Evolutionary conservation across 2,888 invertebrate species (phyloP), one percentile per base, ranked within the genome.

Genomic region (Mesodorylaimus sp.): DNA sequence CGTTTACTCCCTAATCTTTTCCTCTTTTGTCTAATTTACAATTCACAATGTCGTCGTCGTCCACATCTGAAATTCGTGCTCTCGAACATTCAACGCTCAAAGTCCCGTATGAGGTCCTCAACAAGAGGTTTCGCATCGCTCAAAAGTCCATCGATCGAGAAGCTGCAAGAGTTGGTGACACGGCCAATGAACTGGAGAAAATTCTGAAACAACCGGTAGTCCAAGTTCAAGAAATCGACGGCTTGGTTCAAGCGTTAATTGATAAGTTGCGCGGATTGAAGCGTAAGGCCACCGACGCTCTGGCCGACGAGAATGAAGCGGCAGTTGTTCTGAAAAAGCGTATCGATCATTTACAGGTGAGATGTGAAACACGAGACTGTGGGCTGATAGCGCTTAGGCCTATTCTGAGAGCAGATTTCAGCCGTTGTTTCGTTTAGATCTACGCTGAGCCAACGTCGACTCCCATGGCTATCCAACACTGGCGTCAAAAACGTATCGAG

Each of bases 21-120:
- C 36, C 13, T 36, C 36, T 36, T n/a, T 13, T n/a, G 13, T 13
- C n/a, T 13, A 36, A 13, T 36, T 36, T 36, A 36, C 36, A 36
- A 36, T 13, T 36, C n/a, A 36, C 36, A 13, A 13, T 36, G 36
- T 13, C n/a, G 7, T 42, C 7, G 7, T 23, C 7, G 7, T 42
- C 7, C 7, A 13, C 42, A 42, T 81, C 85, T 67, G 89, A 91
- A 73, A 75, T 91, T 54, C 88, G 84, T 70, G 83, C 86, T 56
- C 73, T 93, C 66, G 95, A 95, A 70, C 89, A 93, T 73, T 83
- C 89, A 47, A 89, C 91, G 26, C 75, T 93, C 57, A 91, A 91
- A 78, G 89, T 95, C 56, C 95, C 95, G 1, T 97, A 95, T 65
- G 97, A 97, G 71, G 78, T 95, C 45, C 74, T 97, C 56, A 97